These are phyloP conservation scores for Narcine bancroftii DNA, from an alignment of 2,113 vertebrate genomes.

Conservation along the genomic window DNA sequence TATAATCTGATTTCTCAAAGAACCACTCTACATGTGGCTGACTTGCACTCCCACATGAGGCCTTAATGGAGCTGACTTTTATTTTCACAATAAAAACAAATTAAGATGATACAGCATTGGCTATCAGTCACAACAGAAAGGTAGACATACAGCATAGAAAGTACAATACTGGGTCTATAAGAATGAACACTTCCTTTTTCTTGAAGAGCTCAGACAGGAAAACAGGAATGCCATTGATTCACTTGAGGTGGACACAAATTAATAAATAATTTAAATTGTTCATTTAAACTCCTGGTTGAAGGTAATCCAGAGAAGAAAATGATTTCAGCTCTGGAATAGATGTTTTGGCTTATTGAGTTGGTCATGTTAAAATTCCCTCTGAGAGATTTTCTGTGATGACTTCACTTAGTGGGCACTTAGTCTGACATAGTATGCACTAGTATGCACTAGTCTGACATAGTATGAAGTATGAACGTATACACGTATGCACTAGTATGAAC, in stretches of 20 bases:
- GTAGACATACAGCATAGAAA: background rate
- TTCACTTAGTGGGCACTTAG: no score
- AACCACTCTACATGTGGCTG: background rate
- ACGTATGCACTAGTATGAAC: no score
- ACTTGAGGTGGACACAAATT: background rate
- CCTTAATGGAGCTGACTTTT: background rate
- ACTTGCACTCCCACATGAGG: background rate
- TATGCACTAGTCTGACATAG: no score
- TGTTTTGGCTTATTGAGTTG: background rate
- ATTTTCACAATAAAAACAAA: background rate
- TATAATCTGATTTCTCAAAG: background rate
- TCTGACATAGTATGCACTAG: no score
- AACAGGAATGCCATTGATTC: background rate
- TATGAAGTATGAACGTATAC: no score
- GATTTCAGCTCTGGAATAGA: background rate
- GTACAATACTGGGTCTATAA: background rate
- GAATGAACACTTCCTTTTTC: background rate
- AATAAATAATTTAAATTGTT: background rate
- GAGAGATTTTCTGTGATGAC: background rate
- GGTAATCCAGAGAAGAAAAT: background rate
- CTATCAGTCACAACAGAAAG: background rate
- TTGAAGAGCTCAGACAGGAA: background rate
- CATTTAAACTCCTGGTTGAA: background rate
- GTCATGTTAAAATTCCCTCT: background rate
- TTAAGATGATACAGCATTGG: background rate